Evolutionary conservation across 2,888 invertebrate genomes (phyloP).

Genomic region (Melinaea menophilus): DNA sequence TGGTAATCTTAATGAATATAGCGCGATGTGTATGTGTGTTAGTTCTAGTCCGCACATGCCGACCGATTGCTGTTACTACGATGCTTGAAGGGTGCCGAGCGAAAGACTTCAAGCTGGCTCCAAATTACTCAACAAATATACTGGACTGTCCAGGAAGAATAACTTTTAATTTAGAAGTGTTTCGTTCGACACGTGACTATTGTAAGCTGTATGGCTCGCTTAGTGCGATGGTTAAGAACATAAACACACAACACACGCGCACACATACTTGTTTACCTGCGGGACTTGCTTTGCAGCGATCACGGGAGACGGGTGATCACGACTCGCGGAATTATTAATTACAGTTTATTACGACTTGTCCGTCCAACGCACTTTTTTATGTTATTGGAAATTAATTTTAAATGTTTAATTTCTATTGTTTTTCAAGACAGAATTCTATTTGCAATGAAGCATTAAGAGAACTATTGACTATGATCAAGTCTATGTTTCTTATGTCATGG

Average conservation of each 20-base stretch:
- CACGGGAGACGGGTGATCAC: not conserved
- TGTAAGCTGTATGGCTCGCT: slow-evolving; percentile 43
- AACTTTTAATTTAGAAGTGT: slow-evolving; percentile 24
- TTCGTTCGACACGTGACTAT: slow-evolving; percentile 41
- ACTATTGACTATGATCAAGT: too few species aligned
- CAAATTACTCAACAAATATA: not conserved
- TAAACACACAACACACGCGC: slow-evolving; percentile 72
- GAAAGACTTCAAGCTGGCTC: slow-evolving; percentile 18
- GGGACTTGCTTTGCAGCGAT: slow-evolving; percentile 42
- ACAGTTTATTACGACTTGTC: too few species aligned
- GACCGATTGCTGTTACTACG: slow-evolving; percentile 37
- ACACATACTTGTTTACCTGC: slow-evolving; percentile 56
- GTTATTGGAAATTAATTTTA: too few species aligned
- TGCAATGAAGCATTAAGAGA: too few species aligned
- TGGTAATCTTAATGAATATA: slow-evolving; percentile 35
- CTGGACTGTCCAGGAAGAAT: not conserved
- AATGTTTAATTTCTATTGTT: too few species aligned
- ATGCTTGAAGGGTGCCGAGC: slow-evolving; percentile 34
- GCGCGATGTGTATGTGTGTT: slow-evolving; percentile 71
- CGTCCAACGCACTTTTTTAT: too few species aligned
- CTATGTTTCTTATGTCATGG: too few species aligned
- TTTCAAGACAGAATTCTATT: too few species aligned
- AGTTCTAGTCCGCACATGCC: slow-evolving; percentile 60
- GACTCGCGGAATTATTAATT: too few species aligned
- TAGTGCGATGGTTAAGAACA: slow-evolving; percentile 62